Evolutionary conservation across 1,140 invertebrate genomes (phyloP), one percentile per base, ranked within the genome.

Genomic region (Ganaspis sp.): DNA sequence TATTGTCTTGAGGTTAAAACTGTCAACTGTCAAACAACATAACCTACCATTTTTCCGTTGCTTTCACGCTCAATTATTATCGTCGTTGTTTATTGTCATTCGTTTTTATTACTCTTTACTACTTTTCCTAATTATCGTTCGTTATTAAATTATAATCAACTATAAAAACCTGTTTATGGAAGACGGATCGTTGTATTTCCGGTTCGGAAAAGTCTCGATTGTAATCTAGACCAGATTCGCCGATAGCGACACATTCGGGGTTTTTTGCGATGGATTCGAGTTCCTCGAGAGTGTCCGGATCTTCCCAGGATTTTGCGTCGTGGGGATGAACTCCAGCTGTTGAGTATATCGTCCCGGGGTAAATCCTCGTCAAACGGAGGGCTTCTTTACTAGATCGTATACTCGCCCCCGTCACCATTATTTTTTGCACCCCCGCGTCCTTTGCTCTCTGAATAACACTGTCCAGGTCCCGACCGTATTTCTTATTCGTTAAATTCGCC

Each of bases 261-360:
- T 96, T 96, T 64, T 91, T 90, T 4, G 96, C 95, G 74, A 97
- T 94, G 81, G 93, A 93, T 85, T 93, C 92, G 42, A 97, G 89
- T 84, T 96, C 95, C 74, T 93, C 90, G 92, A 94, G 93, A 73
- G 93, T 93, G 12, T 94, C 90, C 77, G 94, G 93, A 83, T 96
- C 95, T 70, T 97, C 96, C 94, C 97, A 98, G 1, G 96, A 96
- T 91, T 98, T 98, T 1, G 98, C 97, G 92, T 99, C 98, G 90
- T 98, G 97, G 9, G 98, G 97, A 92, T 99, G 97, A 76, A 99
- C 95, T 80, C 97, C 97, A 88, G 97, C 97, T 83, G 98, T 98
- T 54, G 96, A 98, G 90, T 98, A 98, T 58, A 98, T 93, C 19
- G 94, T 96, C 80, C 96, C 96, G 69, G 97, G 97, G 92, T 97